A percentile compares a stretch with the other conserved stretches of the same genome.
Evolutionary conservation across 2,797 vertebrate genomes (phyloP).

Genomic region (Enteromius paludinosus): DNA sequence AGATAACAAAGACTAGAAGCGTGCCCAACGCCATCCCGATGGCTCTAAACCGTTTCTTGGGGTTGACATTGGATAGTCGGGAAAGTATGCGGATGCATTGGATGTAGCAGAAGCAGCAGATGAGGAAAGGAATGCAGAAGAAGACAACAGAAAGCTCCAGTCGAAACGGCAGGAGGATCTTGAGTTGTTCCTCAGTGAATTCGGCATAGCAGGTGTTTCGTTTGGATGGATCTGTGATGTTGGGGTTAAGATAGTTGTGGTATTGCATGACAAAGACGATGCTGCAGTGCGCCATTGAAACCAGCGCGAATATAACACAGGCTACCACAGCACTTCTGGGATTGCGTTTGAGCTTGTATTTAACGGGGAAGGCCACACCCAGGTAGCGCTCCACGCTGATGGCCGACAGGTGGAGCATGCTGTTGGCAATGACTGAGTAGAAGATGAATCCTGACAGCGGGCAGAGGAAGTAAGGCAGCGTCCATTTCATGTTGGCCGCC

Average conservation of each 20-base stretch:
- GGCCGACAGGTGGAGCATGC: slow-evolving; percentile 70
- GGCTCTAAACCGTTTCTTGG: slow-evolving; percentile 67
- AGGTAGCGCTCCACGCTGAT: slow-evolving; percentile 71
- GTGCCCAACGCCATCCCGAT: slow-evolving; percentile 75
- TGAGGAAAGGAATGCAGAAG: slow-evolving; percentile 75
- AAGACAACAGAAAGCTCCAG: slow-evolving; percentile 77
- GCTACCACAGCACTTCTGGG: slow-evolving; percentile 57
- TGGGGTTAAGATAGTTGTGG: slow-evolving; percentile 46
- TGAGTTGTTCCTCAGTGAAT: slow-evolving; percentile 64
- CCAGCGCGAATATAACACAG: slow-evolving; percentile 57
- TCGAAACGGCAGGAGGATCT: slow-evolving; percentile 66
- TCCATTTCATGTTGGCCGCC: slow-evolving; percentile 59
- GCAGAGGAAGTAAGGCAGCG: slow-evolving; percentile 66
- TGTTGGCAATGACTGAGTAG: slow-evolving; percentile 70
- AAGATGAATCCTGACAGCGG: slow-evolving; percentile 66
- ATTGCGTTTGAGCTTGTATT: slow-evolving; percentile 63
- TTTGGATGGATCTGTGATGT: slow-evolving; percentile 6
- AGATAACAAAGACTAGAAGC: slow-evolving; percentile 74
- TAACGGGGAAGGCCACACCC: slow-evolving; percentile 66
- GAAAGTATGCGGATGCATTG: slow-evolving; percentile 76
- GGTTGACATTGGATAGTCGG: slow-evolving; percentile 64
- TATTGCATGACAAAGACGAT: slow-evolving; percentile 66
- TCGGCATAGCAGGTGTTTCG: slow-evolving; percentile 66
- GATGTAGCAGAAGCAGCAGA: slow-evolving; percentile 81
- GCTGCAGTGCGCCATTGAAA: slow-evolving; percentile 63